Evolutionary conservation across 1,140 invertebrate genomes (phyloP).

Genomic region (Daktulosphaira vitifoliae): DNA sequence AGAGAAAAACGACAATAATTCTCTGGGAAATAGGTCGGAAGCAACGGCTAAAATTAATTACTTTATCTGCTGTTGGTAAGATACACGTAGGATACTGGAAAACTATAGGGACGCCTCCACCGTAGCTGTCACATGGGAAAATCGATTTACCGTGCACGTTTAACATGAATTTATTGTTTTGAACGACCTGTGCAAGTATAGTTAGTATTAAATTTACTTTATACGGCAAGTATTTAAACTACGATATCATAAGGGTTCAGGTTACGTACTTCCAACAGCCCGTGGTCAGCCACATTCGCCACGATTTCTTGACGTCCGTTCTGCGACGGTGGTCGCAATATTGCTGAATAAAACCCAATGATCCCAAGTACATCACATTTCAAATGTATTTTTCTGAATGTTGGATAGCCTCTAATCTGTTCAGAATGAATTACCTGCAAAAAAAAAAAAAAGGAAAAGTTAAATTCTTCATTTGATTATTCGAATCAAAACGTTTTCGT

Average conservation of each 20-base stretch:
- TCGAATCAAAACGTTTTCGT: no score
- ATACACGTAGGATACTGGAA: conserved; percentile 75
- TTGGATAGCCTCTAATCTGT: conserved; percentile 59
- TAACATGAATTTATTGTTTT: conserved; percentile 71
- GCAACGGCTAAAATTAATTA: conserved; percentile 42
- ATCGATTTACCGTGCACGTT: conserved; percentile 71
- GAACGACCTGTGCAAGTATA: conserved; percentile 62
- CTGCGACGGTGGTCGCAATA: conserved; percentile 37
- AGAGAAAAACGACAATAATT: background rate
- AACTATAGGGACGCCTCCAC: conserved; percentile 57
- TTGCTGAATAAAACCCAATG: conserved; percentile 56
- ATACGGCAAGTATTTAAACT: background rate
- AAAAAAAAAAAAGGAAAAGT: background rate
- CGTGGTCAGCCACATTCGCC: conserved; percentile 33
- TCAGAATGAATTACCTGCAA: conserved; percentile 54
- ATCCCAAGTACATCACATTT: conserved; percentile 68
- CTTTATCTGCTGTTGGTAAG: conserved; percentile 59
- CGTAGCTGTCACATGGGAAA: conserved; percentile 63
- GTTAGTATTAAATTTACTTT: background rate
- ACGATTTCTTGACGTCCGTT: conserved; percentile 36
- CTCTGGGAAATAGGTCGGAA: background rate
- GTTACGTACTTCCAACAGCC: conserved; percentile 39
- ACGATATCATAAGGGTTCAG: no score
- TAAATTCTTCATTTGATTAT: no score
- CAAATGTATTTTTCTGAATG: conserved; percentile 53